Conservation (phyloP, 2,888 invertebrate species). For the Cyclophora albipunctata region DNA sequence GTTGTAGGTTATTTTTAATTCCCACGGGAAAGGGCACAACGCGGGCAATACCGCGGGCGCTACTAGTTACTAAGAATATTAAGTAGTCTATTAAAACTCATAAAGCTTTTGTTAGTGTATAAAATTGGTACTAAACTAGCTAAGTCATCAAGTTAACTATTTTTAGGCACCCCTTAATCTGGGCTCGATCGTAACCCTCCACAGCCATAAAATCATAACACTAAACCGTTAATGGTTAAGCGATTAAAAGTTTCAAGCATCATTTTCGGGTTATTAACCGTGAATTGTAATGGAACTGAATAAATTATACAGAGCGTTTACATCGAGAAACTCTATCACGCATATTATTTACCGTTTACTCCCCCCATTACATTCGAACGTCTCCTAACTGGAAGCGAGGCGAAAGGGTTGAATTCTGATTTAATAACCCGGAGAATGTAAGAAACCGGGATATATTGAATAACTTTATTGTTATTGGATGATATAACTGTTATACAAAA, state of each 20-base stretch:
- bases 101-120: neutral
- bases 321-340: conserved; percentile 29
- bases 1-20: too few relatives aligned
- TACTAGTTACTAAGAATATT: too few relatives aligned
- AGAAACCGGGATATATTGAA: too few relatives aligned
- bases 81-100: neutral
- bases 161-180: neutral
- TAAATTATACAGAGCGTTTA: conserved; percentile 53
- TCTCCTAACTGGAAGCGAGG: conserved; percentile 7
- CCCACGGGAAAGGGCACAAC: too few relatives aligned
- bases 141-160: conserved; percentile 1
- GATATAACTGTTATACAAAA: too few relatives aligned
- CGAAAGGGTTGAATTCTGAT: neutral
- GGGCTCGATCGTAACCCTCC: neutral
- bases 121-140: neutral
- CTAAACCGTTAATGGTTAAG: conserved; percentile 38
- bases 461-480: neutral
- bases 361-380: conserved; percentile 8
- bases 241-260: conserved; percentile 53
- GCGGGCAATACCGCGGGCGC: too few relatives aligned
- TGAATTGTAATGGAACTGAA: conserved; percentile 30
- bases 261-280: conserved; percentile 55
- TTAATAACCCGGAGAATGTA: too few relatives aligned
- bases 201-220: conserved; percentile 24
- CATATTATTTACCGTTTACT: conserved; percentile 17